Percentiles rank a stretch among this genome's conserved stretches.
These are phyloP conservation scores for Epizoanthus rinbou DNA, from an alignment of 92 coral and sea anemone species.

Conservation along the genomic window DNA sequence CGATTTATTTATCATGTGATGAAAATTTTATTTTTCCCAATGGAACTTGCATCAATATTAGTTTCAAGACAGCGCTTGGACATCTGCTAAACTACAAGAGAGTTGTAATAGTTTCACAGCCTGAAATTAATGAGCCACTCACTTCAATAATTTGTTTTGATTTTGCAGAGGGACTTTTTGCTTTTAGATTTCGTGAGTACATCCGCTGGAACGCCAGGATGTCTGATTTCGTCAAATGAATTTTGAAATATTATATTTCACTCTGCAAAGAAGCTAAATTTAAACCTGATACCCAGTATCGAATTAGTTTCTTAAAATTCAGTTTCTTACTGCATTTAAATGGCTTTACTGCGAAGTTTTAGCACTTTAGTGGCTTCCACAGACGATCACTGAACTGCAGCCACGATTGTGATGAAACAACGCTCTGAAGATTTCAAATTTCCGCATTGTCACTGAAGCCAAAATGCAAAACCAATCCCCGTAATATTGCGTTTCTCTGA, in stretches of 20 bases:
- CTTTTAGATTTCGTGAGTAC: constrained; percentile 20
- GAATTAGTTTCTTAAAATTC: not conserved
- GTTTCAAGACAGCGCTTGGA: constrained; percentile 3
- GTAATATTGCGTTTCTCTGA: too few relatives aligned
- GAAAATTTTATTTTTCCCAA: not conserved
- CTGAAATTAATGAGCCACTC: constrained; percentile 8
- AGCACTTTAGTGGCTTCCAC: not conserved
- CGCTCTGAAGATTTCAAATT: not conserved
- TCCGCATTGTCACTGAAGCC: too few relatives aligned
- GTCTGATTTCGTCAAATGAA: constrained; percentile 29
- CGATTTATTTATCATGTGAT: not conserved
- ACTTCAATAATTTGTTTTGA: constrained; percentile 11
- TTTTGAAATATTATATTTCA: constrained; percentile 27
- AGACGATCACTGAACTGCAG: not conserved
- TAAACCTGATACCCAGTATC: constrained; percentile 6
- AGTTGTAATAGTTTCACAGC: not conserved
- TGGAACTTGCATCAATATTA: constrained; percentile 24
- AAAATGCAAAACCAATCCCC: too few relatives aligned
- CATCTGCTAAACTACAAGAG: not conserved
- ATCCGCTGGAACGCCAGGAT: constrained; percentile 36
- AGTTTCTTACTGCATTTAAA: not conserved
- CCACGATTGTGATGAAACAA: constrained; percentile 8
- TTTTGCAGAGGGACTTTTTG: constrained; percentile 23
- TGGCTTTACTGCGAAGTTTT: not conserved
- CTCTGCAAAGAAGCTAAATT: constrained; percentile 24